A percentile compares a stretch with the other conserved stretches of the same genome.
These are phyloP conservation scores for Sinelater perroti DNA, from an alignment of 2,888 invertebrate species.

Conservation along the genomic window DNA sequence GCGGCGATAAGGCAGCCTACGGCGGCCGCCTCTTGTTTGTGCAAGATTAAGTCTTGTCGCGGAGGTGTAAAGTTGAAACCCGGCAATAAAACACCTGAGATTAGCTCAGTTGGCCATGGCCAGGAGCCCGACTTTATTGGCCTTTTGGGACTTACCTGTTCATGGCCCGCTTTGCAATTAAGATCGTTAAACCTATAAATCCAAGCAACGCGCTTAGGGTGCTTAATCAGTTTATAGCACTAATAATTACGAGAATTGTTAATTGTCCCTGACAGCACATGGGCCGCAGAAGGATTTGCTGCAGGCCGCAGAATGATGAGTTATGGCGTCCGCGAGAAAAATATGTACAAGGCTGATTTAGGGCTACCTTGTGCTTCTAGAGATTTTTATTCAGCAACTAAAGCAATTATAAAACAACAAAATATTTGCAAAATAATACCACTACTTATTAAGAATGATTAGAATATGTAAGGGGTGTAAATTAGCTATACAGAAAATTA, in stretches of 20 bases:
- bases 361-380: too few relatives aligned
- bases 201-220: slow-evolving; percentile 32
- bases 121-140: slow-evolving; percentile 38
- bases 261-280: slow-evolving; percentile 19
- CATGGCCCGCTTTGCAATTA: slow-evolving; percentile 42
- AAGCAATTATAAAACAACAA: too few relatives aligned
- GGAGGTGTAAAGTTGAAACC: slow-evolving; percentile 40
- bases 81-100: slow-evolving; percentile 40
- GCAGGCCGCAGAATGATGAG: too few relatives aligned
- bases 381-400: too few relatives aligned
- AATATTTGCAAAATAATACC: too few relatives aligned
- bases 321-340: too few relatives aligned
- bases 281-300: too few relatives aligned
- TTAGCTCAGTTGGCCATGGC: slow-evolving; percentile 40
- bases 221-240: slow-evolving; percentile 32
- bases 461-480: too few relatives aligned
- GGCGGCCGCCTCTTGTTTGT: slow-evolving; percentile 21
- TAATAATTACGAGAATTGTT: slow-evolving; percentile 24
- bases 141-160: slow-evolving; percentile 39
- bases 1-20: slow-evolving; percentile 9
- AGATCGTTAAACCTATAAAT: slow-evolving; percentile 40
- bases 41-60: slow-evolving; percentile 35
- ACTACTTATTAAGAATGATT: too few relatives aligned
- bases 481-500: too few relatives aligned
- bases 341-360: too few relatives aligned